Conservation (phyloP, 2,888 invertebrate species). For the Conops quadrifasciatus region DNA sequence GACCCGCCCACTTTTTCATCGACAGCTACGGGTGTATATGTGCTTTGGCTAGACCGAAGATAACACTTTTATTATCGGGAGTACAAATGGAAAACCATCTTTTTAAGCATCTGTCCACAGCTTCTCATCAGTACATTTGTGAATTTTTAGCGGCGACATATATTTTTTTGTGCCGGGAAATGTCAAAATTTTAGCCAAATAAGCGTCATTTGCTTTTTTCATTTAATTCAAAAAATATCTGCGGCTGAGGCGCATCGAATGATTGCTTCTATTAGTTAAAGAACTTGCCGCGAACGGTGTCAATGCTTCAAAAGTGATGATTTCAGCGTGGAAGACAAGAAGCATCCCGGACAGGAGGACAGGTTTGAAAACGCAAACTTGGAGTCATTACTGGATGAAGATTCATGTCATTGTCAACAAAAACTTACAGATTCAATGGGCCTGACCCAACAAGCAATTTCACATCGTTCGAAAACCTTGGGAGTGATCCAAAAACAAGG, state of each 20-base stretch:
- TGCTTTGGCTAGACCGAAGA: too few species aligned
- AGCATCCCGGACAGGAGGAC: background rate
- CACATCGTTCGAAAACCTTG: background rate
- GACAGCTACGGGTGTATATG: too few species aligned
- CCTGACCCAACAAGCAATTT: background rate
- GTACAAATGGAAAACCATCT: too few species aligned
- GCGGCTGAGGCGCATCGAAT: background rate
- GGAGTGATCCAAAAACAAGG: conserved; percentile 5
- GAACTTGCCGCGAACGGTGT: background rate
- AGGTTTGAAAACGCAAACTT: conserved; percentile 7
- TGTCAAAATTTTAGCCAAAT: background rate
- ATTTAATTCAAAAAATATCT: background rate
- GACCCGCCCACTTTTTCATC: too few species aligned
- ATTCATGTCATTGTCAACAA: background rate
- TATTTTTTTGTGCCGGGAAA: background rate
- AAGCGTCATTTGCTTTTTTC: background rate
- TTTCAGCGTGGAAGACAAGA: background rate
- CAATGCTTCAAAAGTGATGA: too few species aligned
- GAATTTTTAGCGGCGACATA: background rate
- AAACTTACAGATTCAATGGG: conserved; percentile 2
- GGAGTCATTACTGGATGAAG: conserved; percentile 4
- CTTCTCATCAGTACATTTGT: background rate
- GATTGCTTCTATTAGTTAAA: background rate
- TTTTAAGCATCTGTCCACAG: too few species aligned
- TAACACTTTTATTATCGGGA: too few species aligned